A percentile compares a stretch with the other conserved stretches of the same genome.
These are phyloP conservation scores for Lithosia quadra DNA, from an alignment of 2,888 invertebrate species.

Conservation along the genomic window DNA sequence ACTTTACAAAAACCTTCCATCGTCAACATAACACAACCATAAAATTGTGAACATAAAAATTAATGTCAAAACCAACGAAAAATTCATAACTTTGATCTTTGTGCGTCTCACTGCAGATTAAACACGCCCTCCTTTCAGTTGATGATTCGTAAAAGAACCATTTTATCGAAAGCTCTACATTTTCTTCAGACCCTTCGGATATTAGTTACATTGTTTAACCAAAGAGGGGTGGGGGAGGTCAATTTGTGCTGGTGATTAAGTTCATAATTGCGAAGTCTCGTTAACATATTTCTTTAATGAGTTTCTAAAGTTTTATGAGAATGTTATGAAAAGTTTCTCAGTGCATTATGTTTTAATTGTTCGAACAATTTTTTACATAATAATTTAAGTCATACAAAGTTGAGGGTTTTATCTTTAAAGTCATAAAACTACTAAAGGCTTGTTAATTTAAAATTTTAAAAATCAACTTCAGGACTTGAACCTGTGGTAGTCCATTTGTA, in stretches of 20 bases:
- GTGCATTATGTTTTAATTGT: conserved; percentile 64
- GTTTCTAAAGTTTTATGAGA: conserved; percentile 77
- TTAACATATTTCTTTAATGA: conserved; percentile 80
- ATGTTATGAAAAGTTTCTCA: conserved; percentile 74
- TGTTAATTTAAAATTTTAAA: background rate
- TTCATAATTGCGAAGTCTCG: conserved; percentile 75
- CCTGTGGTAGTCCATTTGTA: too few relatives aligned
- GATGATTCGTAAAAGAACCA: conserved; percentile 63
- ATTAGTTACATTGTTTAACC: background rate
- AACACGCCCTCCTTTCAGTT: conserved; percentile 75
- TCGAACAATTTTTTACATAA: conserved; percentile 41
- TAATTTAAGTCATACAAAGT: conserved; percentile 19
- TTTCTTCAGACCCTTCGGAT: background rate
- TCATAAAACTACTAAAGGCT: background rate
- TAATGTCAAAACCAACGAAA: conserved; percentile 58
- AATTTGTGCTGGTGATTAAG: conserved; percentile 50
- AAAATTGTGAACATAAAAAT: conserved; percentile 46
- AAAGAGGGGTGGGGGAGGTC: conserved; percentile 25
- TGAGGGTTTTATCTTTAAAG: conserved; percentile 1
- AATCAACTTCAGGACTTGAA: background rate
- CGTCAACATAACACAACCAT: conserved; percentile 17
- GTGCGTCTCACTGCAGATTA: conserved; percentile 63
- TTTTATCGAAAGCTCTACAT: conserved; percentile 23
- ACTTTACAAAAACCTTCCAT: conserved; percentile 1
- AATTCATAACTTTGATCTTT: conserved; percentile 71